Evolutionary conservation across 2,797 vertebrate genomes (phyloP), one percentile per base, ranked within the genome.

Genomic region (Gymnothorax javanicus): DNA sequence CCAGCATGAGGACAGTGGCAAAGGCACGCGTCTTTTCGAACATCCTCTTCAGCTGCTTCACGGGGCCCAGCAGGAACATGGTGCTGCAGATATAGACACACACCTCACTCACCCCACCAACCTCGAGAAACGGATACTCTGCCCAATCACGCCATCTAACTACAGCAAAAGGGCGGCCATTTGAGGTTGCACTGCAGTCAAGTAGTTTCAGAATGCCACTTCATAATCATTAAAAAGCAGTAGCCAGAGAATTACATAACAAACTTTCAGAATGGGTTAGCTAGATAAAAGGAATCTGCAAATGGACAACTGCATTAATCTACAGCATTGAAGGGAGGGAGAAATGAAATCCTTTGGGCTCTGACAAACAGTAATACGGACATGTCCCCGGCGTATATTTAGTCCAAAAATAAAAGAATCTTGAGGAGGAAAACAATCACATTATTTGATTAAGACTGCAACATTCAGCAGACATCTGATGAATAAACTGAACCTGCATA

Each of bases 1-100:
- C 98, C n/a, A 99, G 89, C 98, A 99, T 98, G 82, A 98, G 91
- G 69, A 95, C 83, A 2, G 98, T 99, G 69, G 98, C 98, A 13
- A 99, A 93, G 1, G 97, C 95, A 91, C 98, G 95, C 0, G 97
- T 98, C 62, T 97, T 97, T 89, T 99, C 98, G 92, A 97, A 98
- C 98, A 99, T 99, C 88, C 94, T 95, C 91, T 99, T 98, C 91
- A 98, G 73, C 91, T 99, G 98, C 83, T 96, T 98, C 91, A 98
- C 0, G 0, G 98, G 98, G 2, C 98, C 98, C 98, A 99, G 97
- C 92, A 99, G 96, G 89, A 99, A 99, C 90, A 98, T 90, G 2
- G 98, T 98, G 92, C 98, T 99, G 86, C 25, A 6, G 2, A 57
- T 12, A 88, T 17, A 85, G 0, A 58, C 7, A 23, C 20, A 54